These are phyloP conservation scores for Emmelina monodactyla DNA, from an alignment of 2,888 invertebrate genomes.

Conservation along the genomic window DNA sequence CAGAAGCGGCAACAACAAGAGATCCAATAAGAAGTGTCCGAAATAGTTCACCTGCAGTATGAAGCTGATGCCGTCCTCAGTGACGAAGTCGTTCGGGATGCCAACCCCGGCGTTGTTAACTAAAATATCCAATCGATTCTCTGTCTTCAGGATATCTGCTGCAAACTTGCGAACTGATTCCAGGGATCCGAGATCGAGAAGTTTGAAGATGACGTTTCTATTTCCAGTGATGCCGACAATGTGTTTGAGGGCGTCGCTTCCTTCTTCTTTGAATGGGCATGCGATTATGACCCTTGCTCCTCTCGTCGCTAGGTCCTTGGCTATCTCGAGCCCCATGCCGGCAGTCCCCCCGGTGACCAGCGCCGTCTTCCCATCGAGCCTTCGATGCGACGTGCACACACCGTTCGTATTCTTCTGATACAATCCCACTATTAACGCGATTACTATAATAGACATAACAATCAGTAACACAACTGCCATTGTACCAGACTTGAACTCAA, in stretches of 20 bases:
- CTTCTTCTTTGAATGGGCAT: conserved; percentile 35
- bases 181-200: conserved; percentile 75
- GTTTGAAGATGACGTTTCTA: conserved; percentile 69
- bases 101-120: conserved; percentile 88
- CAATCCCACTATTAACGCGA: conserved; percentile 3
- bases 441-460: background rate
- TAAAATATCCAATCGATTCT: conserved; percentile 76
- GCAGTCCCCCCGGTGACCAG: conserved; percentile 40
- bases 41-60: conserved; percentile 93
- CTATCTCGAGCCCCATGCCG: conserved; percentile 37
- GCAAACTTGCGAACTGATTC: conserved; percentile 81
- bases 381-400: conserved; percentile 22
- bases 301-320: conserved; percentile 32
- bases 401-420: conserved; percentile 19
- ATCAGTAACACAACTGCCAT: background rate
- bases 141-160: conserved; percentile 71
- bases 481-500: background rate
- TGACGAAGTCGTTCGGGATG: conserved; percentile 55
- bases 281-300: conserved; percentile 39
- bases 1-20: conserved; percentile 80
- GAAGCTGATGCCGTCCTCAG: conserved; percentile 80
- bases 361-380: conserved; percentile 25
- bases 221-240: conserved; percentile 70
- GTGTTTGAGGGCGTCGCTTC: conserved; percentile 48
- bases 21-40: conserved; percentile 88